phyloP scores from a whole-genome alignment of 1,140 invertebrate genomes.

The Saccostrea echinata region DNA sequence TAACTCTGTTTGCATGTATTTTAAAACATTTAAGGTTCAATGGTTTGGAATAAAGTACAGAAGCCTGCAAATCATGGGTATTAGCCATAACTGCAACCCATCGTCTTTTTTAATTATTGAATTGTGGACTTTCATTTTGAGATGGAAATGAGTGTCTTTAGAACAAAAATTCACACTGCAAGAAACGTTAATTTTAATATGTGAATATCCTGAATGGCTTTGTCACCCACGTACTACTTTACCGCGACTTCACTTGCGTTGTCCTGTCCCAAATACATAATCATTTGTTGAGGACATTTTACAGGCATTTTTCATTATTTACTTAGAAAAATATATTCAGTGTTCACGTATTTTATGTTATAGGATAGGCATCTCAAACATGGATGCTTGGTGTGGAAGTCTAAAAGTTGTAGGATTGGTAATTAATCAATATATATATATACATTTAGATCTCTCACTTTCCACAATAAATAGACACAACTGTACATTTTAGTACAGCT shows the following conservation, averaged over 20 bases:
- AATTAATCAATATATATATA: no score
- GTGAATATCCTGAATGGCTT: slow-evolving; percentile 15
- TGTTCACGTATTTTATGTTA: neutral
- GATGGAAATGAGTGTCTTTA: slow-evolving; percentile 28
- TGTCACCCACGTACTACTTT: neutral
- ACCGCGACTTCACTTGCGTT: neutral
- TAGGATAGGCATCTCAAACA: neutral
- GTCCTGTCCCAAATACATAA: neutral
- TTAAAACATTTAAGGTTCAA: slow-evolving; percentile 26
- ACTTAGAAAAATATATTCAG: neutral
- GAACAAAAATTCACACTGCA: neutral
- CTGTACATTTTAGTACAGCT: no score
- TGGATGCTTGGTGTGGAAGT: neutral
- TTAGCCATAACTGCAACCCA: neutral
- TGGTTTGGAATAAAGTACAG: slow-evolving; percentile 17
- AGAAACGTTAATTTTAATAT: slow-evolving; percentile 35
- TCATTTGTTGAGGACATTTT: slow-evolving; percentile 14
- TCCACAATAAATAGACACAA: no score
- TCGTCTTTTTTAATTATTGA: neutral
- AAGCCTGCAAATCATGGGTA: neutral
- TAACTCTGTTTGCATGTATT: slow-evolving; percentile 31
- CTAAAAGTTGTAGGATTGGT: no score
- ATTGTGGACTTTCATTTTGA: neutral
- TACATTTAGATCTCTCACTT: no score
- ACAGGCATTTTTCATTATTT: slow-evolving; percentile 29